These are phyloP conservation scores for Flabesymbios commensalis DNA, from an alignment of 2,888 invertebrate genomes.

Conservation along the genomic window DNA sequence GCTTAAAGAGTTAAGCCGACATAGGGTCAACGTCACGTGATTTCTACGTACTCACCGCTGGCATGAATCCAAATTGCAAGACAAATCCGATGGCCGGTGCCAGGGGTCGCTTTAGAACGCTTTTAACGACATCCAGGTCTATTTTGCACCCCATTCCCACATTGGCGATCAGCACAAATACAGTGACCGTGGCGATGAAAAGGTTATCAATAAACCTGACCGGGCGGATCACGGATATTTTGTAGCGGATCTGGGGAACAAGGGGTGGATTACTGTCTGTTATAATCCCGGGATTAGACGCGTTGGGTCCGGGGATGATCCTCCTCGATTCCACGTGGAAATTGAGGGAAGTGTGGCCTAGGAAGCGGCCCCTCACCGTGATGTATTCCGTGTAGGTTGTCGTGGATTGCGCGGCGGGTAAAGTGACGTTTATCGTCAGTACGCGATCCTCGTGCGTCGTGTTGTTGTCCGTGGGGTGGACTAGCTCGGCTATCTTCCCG, in stretches of 20 bases:
- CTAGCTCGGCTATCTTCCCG: not conserved
- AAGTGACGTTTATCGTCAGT: too few species aligned
- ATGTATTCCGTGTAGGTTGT: too few species aligned
- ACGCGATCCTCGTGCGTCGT: too few species aligned
- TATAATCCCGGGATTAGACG: not conserved
- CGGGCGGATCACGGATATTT: constrained; percentile 11
- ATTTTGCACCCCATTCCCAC: constrained; percentile 62
- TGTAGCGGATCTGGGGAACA: not conserved
- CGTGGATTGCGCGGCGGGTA: too few species aligned
- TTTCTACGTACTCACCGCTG: constrained; percentile 63
- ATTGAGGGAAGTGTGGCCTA: constrained; percentile 4
- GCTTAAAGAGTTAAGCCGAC: too few species aligned
- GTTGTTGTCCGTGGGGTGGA: too few species aligned
- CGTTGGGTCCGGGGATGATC: not conserved
- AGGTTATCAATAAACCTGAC: constrained; percentile 25
- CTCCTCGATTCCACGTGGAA: not conserved
- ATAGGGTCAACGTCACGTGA: too few species aligned
- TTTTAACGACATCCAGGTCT: constrained; percentile 51
- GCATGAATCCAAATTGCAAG: constrained; percentile 64
- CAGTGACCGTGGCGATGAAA: constrained; percentile 54
- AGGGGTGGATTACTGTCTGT: not conserved
- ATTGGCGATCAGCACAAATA: constrained; percentile 45
- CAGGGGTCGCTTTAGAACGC: constrained; percentile 60
- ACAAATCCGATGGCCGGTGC: constrained; percentile 63
- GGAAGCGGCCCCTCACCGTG: constrained; percentile 7